phyloP scores from a whole-genome alignment of 2,797 vertebrate genomes.

The Pelobates cultripes region DNA sequence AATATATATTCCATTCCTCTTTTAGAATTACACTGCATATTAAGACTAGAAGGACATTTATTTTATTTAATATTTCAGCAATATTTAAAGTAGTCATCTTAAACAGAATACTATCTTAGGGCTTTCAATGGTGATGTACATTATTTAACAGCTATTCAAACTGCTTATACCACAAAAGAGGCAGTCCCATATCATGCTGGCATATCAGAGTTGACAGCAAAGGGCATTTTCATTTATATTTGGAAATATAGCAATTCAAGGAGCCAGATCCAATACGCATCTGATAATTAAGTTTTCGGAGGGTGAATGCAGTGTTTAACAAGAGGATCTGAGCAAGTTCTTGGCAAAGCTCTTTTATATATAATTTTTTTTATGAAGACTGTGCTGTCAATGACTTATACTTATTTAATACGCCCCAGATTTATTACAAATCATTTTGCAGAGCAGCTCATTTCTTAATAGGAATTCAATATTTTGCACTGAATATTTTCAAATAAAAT shows the following conservation, averaged over 20 bases:
- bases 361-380: background rate
- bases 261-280: slow-evolving; percentile 45
- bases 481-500: too few relatives aligned
- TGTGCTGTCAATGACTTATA: background rate
- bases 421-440: too few relatives aligned
- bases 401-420: background rate
- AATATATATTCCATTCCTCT: background rate
- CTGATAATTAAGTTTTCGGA: slow-evolving; percentile 34
- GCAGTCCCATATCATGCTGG: slow-evolving; percentile 39
- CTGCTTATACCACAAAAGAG: slow-evolving; percentile 22
- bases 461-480: too few relatives aligned
- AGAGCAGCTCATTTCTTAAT: too few relatives aligned
- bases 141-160: slow-evolving; percentile 48
- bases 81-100: slow-evolving; percentile 14
- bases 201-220: slow-evolving; percentile 58
- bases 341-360: background rate
- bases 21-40: background rate
- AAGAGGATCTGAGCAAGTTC: slow-evolving; percentile 2
- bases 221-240: slow-evolving; percentile 57
- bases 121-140: slow-evolving; percentile 38
- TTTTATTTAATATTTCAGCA: slow-evolving; percentile 7
- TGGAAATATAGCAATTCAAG: slow-evolving; percentile 55
- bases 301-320: slow-evolving; percentile 15
- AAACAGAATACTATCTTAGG: slow-evolving; percentile 10
- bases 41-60: slow-evolving; percentile 12